phyloP scores from a whole-genome alignment of 2,113 vertebrate species.

The Ranitomeya variabilis region DNA sequence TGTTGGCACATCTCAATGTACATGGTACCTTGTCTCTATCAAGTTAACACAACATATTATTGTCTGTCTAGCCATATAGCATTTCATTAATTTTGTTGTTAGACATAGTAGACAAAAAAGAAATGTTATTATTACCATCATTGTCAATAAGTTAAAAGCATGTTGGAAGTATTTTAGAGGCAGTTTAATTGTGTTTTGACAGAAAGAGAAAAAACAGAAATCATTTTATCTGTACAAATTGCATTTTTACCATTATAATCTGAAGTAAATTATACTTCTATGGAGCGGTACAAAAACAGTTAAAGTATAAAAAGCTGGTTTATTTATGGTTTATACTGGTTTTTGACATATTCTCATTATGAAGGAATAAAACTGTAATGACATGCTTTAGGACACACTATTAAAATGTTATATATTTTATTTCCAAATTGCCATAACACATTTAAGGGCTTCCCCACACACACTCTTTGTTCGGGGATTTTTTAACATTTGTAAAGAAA shows the following conservation, averaged over 20 bases:
- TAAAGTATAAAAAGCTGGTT: not conserved
- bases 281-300: not conserved
- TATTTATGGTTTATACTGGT: not conserved
- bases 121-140: not conserved
- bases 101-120: not conserved
- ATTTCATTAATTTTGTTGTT: conserved; percentile 40
- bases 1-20: conserved; percentile 19
- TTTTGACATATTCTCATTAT: not conserved
- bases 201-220: not conserved
- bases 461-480: no score
- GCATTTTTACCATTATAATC: not conserved
- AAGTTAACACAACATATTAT: conserved; percentile 40
- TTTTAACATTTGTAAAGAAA: no score
- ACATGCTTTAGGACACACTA: not conserved
- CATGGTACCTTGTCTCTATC: conserved; percentile 45
- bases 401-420: not conserved
- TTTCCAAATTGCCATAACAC: not conserved
- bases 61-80: conserved; percentile 39
- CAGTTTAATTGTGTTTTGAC: conserved; percentile 20
- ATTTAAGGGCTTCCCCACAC: not conserved
- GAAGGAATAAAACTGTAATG: not conserved
- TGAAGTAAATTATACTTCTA: not conserved
- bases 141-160: not conserved
- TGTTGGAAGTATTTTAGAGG: not conserved
- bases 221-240: not conserved